phyloP scores from a whole-genome alignment of 1,140 invertebrate genomes.

The Psilanteris sp. region DNA sequence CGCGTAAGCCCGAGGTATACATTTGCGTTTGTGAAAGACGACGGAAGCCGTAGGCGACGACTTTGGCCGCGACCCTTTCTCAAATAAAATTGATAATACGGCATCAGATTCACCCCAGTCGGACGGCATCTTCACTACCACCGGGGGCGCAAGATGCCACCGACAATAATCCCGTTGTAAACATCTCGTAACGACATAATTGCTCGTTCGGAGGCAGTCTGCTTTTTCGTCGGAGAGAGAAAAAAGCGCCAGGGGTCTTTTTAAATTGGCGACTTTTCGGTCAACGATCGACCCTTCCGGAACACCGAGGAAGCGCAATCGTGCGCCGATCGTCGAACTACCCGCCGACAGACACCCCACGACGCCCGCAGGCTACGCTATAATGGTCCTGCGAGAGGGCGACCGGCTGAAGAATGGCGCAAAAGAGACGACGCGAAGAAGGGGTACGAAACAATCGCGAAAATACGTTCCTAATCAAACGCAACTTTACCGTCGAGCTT shows the following conservation, averaged over 20 bases:
- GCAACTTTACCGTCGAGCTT: slow-evolving; percentile 15
- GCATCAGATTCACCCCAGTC: slow-evolving; percentile 47
- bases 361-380: slow-evolving; percentile 76
- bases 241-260: slow-evolving; percentile 77
- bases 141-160: slow-evolving; percentile 77
- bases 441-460: slow-evolving; percentile 57
- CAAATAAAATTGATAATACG: slow-evolving; percentile 78
- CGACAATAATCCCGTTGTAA: slow-evolving; percentile 80
- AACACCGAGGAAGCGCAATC: slow-evolving; percentile 70
- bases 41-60: slow-evolving; percentile 58
- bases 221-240: slow-evolving; percentile 58
- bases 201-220: slow-evolving; percentile 74
- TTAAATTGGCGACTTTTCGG: slow-evolving; percentile 81
- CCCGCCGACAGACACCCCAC: slow-evolving; percentile 67
- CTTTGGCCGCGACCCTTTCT: slow-evolving; percentile 63
- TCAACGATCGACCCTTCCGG: slow-evolving; percentile 81
- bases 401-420: slow-evolving; percentile 45
- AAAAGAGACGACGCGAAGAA: slow-evolving; percentile 38
- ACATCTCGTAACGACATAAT: slow-evolving; percentile 81
- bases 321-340: slow-evolving; percentile 60
- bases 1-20: slow-evolving; percentile 31
- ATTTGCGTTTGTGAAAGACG: slow-evolving; percentile 57
- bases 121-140: slow-evolving; percentile 58
- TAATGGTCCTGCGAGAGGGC: slow-evolving; percentile 74
- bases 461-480: slow-evolving; percentile 56